Conservation (phyloP, 2,797 vertebrate species). For the Pelobates cultripes region DNA sequence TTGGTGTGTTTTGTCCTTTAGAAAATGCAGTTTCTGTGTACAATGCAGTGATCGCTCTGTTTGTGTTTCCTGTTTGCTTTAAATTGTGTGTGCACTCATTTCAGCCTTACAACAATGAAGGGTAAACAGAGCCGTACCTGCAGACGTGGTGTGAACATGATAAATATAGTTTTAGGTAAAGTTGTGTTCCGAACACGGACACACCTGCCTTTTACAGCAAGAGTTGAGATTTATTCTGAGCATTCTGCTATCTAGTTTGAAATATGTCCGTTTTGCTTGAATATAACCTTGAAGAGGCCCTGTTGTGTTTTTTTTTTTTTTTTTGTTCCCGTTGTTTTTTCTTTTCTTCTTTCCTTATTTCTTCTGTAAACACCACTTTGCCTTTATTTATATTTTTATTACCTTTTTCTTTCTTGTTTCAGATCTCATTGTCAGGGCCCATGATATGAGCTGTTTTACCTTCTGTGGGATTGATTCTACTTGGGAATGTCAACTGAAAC, state of each 20-base stretch:
- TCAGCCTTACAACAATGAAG: background rate
- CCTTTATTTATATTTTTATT: background rate
- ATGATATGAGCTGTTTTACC: too few species aligned
- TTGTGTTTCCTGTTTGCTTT: background rate
- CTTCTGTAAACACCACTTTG: too few species aligned
- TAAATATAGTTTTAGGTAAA: conserved; percentile 22
- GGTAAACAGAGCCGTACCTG: conserved; percentile 36
- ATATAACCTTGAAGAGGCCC: too few species aligned
- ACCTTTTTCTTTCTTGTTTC: background rate
- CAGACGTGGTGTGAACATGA: conserved; percentile 23
- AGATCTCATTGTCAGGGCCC: too few species aligned
- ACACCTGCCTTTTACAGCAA: background rate
- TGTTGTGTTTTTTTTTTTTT: too few species aligned
- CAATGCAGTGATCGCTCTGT: background rate
- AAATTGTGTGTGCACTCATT: background rate
- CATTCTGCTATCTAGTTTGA: background rate
- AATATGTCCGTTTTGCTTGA: too few species aligned
- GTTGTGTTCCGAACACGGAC: background rate
- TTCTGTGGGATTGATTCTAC: too few species aligned
- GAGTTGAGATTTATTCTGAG: background rate
- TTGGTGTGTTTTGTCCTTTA: too few species aligned
- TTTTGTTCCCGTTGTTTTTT: too few species aligned
- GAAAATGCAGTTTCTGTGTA: too few species aligned
- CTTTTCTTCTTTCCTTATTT: too few species aligned
- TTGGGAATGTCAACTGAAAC: too few species aligned